Conservation (phyloP, 2,113 vertebrate species). For the Oxygymnocypris stewartii region DNA sequence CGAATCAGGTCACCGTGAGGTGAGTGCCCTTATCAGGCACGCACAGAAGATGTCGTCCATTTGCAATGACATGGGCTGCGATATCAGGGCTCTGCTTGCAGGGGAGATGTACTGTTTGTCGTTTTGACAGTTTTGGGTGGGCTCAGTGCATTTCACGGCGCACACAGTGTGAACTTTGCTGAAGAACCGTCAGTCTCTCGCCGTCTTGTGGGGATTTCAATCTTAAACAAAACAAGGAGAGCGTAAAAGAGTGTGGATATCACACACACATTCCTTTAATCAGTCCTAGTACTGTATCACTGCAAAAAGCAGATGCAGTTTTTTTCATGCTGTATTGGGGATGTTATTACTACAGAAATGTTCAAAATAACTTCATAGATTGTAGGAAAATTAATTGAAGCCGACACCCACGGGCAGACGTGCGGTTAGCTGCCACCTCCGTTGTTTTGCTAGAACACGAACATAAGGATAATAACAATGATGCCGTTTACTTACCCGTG, state of each 20-base stretch:
- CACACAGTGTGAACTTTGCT: constrained; percentile 70
- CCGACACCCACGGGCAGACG: constrained; percentile 35
- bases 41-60: constrained; percentile 70
- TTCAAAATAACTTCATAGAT: constrained; percentile 36
- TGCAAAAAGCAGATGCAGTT: constrained; percentile 1
- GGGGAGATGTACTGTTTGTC: constrained; percentile 69
- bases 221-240: constrained; percentile 61
- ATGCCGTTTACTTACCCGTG: constrained; percentile 44
- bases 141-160: constrained; percentile 65
- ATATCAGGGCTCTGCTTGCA: constrained; percentile 64
- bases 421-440: constrained; percentile 48
- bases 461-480: constrained; percentile 42
- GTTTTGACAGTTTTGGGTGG: constrained; percentile 72
- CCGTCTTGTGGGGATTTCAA: constrained; percentile 65
- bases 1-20: constrained; percentile 65
- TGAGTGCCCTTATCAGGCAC: constrained; percentile 71
- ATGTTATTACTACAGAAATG: constrained; percentile 25
- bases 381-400: constrained; percentile 40
- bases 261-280: constrained; percentile 46
- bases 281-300: constrained; percentile 42
- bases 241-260: constrained; percentile 47
- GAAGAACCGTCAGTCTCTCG: constrained; percentile 66
- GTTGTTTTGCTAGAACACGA: constrained; percentile 47
- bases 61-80: constrained; percentile 65
- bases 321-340: not conserved